A percentile compares a stretch with the other conserved stretches of the same genome.
phyloP scores from a whole-genome alignment of 2,888 invertebrate genomes.

The Thereva unica region DNA sequence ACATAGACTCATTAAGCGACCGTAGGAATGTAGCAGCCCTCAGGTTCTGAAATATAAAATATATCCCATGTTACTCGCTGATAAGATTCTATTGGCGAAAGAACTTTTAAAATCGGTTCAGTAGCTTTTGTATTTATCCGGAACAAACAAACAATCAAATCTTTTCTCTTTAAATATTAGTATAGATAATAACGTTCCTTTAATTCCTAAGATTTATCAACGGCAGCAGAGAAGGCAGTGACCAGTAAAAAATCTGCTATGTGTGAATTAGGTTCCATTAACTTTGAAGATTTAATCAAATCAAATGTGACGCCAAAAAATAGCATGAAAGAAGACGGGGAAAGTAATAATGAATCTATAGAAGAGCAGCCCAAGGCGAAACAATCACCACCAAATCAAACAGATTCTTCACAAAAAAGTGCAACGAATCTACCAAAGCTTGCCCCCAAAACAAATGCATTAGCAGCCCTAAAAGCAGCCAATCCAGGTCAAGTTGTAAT shows the following conservation, averaged over 20 bases:
- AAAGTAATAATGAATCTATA: constrained; percentile 1
- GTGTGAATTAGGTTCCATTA: constrained; percentile 4
- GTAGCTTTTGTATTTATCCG: too few species aligned
- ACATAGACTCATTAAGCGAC: too few species aligned
- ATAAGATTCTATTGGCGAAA: too few species aligned
- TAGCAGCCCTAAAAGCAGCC: constrained; percentile 7
- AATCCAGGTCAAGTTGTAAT: constrained; percentile 38
- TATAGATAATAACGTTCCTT: background rate
- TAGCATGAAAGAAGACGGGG: background rate
- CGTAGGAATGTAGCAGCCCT: too few species aligned
- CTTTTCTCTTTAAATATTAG: too few species aligned
- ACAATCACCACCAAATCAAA: background rate
- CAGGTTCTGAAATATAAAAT: too few species aligned
- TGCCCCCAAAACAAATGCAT: constrained; percentile 28
- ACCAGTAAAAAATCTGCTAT: background rate
- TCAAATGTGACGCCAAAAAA: constrained; percentile 14
- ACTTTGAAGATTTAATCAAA: constrained; percentile 34
- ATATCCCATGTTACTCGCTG: too few species aligned
- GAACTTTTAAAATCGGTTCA: too few species aligned
- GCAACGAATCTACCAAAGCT: constrained; percentile 32
- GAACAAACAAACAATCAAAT: too few species aligned
- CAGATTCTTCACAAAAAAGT: background rate
- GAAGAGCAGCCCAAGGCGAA: background rate
- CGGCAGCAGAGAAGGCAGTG: background rate
- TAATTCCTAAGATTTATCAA: background rate